Conservation (phyloP, 2,113 vertebrate genomes). For the Xyliphius kryptos region DNA sequence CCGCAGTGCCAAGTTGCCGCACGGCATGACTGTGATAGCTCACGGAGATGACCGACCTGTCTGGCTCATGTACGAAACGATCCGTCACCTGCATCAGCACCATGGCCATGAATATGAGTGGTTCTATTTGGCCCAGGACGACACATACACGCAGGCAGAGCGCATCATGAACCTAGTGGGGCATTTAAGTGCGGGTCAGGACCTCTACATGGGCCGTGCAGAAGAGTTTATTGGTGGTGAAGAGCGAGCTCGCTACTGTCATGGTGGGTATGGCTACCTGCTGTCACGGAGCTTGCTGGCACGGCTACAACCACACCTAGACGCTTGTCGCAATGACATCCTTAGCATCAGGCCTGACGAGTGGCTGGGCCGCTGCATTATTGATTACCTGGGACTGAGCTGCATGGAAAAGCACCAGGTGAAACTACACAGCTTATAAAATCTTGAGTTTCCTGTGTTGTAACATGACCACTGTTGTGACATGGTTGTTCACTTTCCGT, state of each 20-base stretch:
- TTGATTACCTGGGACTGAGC: slow-evolving; percentile 83
- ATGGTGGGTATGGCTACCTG: slow-evolving; percentile 90
- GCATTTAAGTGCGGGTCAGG: slow-evolving; percentile 84
- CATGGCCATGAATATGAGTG: slow-evolving; percentile 88
- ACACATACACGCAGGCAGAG: slow-evolving; percentile 84
- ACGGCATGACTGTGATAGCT: slow-evolving; percentile 85
- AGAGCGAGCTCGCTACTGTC: slow-evolving; percentile 85
- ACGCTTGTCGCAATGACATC: slow-evolving; percentile 90
- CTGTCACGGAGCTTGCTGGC: slow-evolving; percentile 85
- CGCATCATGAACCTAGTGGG: slow-evolving; percentile 79
- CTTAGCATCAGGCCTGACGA: slow-evolving; percentile 90
- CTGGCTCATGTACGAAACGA: slow-evolving; percentile 96
- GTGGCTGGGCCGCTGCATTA: slow-evolving; percentile 95
- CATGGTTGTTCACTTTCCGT: no score
- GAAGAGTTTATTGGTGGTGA: slow-evolving; percentile 92
- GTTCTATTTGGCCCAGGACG: slow-evolving; percentile 93
- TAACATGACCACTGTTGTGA: no score
- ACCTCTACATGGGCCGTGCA: slow-evolving; percentile 83
- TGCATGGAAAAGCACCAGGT: slow-evolving; percentile 88
- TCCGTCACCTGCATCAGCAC: slow-evolving; percentile 83
- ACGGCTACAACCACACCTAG: slow-evolving; percentile 77
- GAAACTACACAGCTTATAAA: no score
- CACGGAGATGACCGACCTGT: slow-evolving; percentile 89
- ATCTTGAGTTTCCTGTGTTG: no score
- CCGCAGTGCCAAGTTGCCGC: slow-evolving; percentile 78